Base-by-base conservation (phyloP, 2,888 invertebrate genomes). In the Drosophila kuntzei region DNA sequence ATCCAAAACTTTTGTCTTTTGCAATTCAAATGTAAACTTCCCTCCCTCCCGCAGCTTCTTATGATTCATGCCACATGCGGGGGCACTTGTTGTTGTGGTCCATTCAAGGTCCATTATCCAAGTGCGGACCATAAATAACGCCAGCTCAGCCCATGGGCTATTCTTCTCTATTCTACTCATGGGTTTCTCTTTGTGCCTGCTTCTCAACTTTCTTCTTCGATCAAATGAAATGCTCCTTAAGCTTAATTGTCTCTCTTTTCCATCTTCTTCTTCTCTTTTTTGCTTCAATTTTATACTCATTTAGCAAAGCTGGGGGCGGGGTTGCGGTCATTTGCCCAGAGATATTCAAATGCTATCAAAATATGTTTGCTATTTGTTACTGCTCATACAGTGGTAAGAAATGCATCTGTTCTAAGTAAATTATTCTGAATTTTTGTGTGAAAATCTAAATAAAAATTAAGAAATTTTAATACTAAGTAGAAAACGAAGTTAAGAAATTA, bases 171-270 rank as follows among this genome's bases (percentile, higher is more conserved):
- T 11, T 39, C 8, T 8, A 22, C 37, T 54, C 37, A n/a, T 47
- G 32, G 46, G 37, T 46, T 54, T 61, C 60, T 58, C 37, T 44
- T 37, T 58, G 53, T 34, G 27, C 20, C 34, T 36, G 50, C 46
- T 58, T 60, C 37, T 62, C 36, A 88, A 85, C 85, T 85, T 85
- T 85, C 85, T 87, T 79, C 80, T 32, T 53, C 32, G 76, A 70
- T 80, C 85, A 65, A 75, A 87, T 84, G 74, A 85, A 85, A 87
- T 88, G 83, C 83, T 85, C 83, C 88, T 85, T 86, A 88, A 83
- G 85, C 85, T 88, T 85, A 85, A 85, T 85, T 85, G 85, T 86
- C 88, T 85, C 68, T 66, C 51, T 49, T 50, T 18, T 55, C 25
- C 41, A 20, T 12, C 39, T 29, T 41, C 20, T 27, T n/a, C 18